These are phyloP conservation scores for Chrysolophus pictus DNA, from an alignment of 2,797 vertebrate species.

Conservation along the genomic window DNA sequence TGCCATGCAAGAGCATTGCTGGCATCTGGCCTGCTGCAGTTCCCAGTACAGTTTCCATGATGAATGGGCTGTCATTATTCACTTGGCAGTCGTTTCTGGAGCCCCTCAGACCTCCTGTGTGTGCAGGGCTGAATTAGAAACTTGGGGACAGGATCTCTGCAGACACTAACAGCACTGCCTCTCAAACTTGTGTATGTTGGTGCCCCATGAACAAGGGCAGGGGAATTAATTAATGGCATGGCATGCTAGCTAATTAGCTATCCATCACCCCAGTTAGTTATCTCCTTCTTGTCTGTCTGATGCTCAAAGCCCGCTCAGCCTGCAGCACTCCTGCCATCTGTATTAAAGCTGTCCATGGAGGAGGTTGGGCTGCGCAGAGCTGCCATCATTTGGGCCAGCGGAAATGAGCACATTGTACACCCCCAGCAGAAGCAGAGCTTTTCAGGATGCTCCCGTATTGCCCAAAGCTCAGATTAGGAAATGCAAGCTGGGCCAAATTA, in stretches of 20 bases:
- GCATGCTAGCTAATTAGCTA: constrained; percentile 43
- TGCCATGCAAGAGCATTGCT: accelerated
- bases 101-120: neutral
- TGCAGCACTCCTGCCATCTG: neutral
- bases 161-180: accelerated
- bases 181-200: neutral
- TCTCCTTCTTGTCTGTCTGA: neutral
- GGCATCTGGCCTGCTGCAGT: neutral
- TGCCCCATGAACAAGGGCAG: constrained; percentile 6
- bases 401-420: accelerated
- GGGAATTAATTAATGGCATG: constrained; percentile 34
- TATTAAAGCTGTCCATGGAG: neutral
- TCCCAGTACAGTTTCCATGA: neutral
- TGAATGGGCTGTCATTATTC: neutral
- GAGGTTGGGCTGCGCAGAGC: neutral
- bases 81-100: neutral
- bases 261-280: constrained; percentile 21
- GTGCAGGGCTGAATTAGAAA: neutral
- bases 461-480: neutral
- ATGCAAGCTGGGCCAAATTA: neutral
- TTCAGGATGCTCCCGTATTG: neutral
- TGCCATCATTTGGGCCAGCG: neutral
- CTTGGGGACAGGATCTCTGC: neutral
- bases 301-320: neutral
- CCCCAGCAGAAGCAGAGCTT: neutral